phyloP scores from a whole-genome alignment of 1,140 invertebrate species.

The Drosophila tropicalis region DNA sequence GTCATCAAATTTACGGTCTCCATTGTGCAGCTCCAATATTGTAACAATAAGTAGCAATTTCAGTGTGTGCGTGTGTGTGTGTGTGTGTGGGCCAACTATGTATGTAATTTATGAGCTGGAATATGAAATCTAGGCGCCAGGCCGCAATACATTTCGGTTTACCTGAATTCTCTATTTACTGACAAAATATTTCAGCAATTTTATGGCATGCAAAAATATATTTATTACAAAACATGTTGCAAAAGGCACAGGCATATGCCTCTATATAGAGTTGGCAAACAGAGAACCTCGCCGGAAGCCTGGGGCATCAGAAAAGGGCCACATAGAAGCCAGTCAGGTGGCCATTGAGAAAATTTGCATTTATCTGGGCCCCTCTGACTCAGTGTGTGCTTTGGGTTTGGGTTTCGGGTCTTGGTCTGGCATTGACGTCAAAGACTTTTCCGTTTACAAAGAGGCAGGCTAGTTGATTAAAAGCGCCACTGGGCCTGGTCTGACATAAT shows the following conservation, averaged over 20 bases:
- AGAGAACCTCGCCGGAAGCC: background rate
- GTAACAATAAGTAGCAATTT: slow-evolving; percentile 18
- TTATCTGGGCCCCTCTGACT: slow-evolving; percentile 2
- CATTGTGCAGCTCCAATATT: slow-evolving; percentile 63
- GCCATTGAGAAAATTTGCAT: slow-evolving; percentile 33
- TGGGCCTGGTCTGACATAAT: slow-evolving; percentile 37
- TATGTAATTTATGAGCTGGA: slow-evolving; percentile 9
- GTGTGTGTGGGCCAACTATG: background rate
- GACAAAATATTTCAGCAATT: slow-evolving; percentile 13
- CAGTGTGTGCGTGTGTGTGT: background rate
- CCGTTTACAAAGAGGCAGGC: background rate
- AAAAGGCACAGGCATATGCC: background rate
- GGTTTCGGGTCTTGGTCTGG: slow-evolving; percentile 8
- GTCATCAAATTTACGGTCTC: slow-evolving; percentile 69
- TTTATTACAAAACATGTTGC: slow-evolving; percentile 13
- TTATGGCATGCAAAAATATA: slow-evolving; percentile 14
- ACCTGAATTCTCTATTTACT: slow-evolving; percentile 11
- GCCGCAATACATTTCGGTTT: slow-evolving; percentile 1
- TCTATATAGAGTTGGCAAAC: background rate
- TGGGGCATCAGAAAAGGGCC: background rate
- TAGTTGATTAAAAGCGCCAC: slow-evolving; percentile 48
- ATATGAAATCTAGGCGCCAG: slow-evolving; percentile 7
- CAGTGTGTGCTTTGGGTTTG: background rate
- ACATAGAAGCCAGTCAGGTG: slow-evolving; percentile 9
- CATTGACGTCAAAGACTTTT: slow-evolving; percentile 40